phyloP scores from a whole-genome alignment of 2,888 invertebrate species.

The Spilarctia lutea region DNA sequence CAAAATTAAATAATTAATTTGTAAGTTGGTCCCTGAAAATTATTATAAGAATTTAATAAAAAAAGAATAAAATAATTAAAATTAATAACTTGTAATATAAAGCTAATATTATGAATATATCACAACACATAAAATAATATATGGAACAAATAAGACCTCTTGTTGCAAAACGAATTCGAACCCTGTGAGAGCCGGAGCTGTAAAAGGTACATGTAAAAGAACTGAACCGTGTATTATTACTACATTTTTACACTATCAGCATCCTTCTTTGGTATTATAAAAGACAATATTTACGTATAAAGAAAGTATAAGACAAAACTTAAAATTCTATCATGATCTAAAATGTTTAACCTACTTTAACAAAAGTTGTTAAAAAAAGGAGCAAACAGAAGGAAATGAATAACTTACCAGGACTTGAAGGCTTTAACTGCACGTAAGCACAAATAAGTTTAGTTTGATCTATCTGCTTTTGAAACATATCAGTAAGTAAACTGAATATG shows the following conservation, averaged over 20 bases:
- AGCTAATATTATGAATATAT: too few species aligned
- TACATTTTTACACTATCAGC: background rate
- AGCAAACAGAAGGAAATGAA: background rate
- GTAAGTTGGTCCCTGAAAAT: too few species aligned
- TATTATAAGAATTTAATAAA: too few species aligned
- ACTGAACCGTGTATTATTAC: background rate
- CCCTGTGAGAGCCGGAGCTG: too few species aligned
- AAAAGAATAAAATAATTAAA: too few species aligned
- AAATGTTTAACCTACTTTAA: background rate
- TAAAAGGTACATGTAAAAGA: background rate
- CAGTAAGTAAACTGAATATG: constrained; percentile 47
- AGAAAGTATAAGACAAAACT: background rate
- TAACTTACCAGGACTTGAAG: constrained; percentile 58
- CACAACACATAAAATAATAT: too few species aligned
- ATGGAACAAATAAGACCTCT: too few species aligned
- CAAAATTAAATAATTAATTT: too few species aligned
- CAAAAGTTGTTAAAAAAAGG: background rate
- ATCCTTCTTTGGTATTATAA: too few species aligned
- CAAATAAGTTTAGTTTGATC: constrained; percentile 71
- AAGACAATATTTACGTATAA: background rate
- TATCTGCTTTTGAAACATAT: constrained; percentile 65
- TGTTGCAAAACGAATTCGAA: too few species aligned
- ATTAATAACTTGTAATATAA: too few species aligned
- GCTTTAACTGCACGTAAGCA: constrained; percentile 66
- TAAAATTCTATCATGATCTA: too few species aligned